These are phyloP conservation scores for Ethmia dodecea DNA, from an alignment of 2,888 invertebrate genomes.

Conservation along the genomic window DNA sequence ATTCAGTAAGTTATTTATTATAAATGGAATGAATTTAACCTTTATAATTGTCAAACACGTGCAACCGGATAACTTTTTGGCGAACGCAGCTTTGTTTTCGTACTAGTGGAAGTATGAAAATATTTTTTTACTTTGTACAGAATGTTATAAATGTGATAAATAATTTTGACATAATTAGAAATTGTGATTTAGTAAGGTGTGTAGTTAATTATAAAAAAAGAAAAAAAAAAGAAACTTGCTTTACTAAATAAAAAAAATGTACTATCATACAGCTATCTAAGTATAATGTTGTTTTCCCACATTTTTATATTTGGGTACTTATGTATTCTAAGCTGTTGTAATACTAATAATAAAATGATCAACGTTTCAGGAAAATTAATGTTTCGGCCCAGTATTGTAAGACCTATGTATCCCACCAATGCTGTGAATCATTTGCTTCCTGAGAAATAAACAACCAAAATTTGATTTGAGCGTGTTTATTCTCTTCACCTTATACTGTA, in stretches of 20 bases:
- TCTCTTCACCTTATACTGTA: no score
- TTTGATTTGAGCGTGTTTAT: conserved; percentile 27
- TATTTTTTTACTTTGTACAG: conserved; percentile 77
- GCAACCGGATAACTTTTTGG: conserved; percentile 26
- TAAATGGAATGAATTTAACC: conserved; percentile 22
- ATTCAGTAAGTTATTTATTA: conserved; percentile 24
- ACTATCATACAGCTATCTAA: conserved; percentile 57
- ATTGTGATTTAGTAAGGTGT: conserved; percentile 75
- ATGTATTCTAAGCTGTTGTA: conserved; percentile 69
- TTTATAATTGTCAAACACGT: no score
- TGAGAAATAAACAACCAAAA: conserved; percentile 75
- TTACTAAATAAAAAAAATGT: conserved; percentile 61
- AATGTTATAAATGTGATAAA: conserved; percentile 74
- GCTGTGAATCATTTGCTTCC: conserved; percentile 78
- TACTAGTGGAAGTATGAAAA: conserved; percentile 63
- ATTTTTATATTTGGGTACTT: conserved; percentile 72
- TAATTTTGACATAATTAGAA: conserved; percentile 72
- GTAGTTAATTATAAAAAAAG: conserved; percentile 50
- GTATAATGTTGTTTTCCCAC: conserved; percentile 63
- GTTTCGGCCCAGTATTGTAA: conserved; percentile 71
- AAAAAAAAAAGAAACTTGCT: conserved; percentile 56
- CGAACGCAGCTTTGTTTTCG: conserved; percentile 59
- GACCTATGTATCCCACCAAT: conserved; percentile 74
- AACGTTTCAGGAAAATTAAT: conserved; percentile 54
- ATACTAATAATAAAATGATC: conserved; percentile 51